Conservation (phyloP, 2,888 invertebrate species). For the Mechanitis mazaeus region DNA sequence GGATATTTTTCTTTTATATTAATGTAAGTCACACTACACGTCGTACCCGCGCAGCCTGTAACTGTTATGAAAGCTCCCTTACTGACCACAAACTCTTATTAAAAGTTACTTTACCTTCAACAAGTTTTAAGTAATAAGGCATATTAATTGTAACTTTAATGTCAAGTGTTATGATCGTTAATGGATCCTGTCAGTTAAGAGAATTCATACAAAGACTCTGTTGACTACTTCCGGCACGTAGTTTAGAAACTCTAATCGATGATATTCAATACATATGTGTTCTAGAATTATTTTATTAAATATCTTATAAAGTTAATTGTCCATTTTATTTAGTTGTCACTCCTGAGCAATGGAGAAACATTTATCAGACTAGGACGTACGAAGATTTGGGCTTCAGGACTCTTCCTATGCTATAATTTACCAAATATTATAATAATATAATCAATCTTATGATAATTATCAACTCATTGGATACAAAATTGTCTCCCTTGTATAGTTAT, state of each 20-base stretch:
- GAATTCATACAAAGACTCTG: neutral
- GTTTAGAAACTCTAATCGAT: neutral
- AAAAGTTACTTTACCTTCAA: conserved; percentile 61
- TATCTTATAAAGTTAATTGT: too few relatives aligned
- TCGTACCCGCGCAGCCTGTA: conserved; percentile 16
- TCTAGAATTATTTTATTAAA: neutral
- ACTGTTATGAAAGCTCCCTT: conserved; percentile 63
- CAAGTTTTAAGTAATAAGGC: conserved; percentile 65
- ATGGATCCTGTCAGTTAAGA: conserved; percentile 14
- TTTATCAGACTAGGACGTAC: neutral
- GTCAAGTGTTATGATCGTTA: conserved; percentile 44
- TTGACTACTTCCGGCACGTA: neutral
- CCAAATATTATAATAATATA: too few relatives aligned
- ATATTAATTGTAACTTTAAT: conserved; percentile 64
- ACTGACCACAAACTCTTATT: conserved; percentile 70
- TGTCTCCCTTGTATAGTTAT: too few relatives aligned
- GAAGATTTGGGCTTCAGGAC: too few relatives aligned
- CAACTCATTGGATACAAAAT: too few relatives aligned
- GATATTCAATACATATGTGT: neutral
- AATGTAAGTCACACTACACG: neutral
- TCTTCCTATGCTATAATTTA: too few relatives aligned
- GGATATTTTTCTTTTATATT: too few relatives aligned
- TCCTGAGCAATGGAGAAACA: neutral
- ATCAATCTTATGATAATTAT: too few relatives aligned
- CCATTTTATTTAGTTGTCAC: too few relatives aligned